Base-by-base conservation (phyloP, 2,888 invertebrate genomes). In the Steinernema carpocapsae region DNA sequence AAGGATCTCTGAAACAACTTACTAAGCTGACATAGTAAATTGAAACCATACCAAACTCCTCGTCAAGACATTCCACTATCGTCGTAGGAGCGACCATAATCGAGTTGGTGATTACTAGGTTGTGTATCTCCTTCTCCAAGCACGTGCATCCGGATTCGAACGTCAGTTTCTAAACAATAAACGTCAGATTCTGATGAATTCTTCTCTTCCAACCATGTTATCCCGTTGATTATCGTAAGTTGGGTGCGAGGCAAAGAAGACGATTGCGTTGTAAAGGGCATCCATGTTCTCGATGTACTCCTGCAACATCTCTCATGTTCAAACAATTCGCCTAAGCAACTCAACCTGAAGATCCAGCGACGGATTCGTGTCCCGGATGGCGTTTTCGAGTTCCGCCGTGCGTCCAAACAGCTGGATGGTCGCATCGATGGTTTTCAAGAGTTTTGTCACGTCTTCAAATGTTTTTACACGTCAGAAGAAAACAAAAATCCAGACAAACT, bases 401-500 rank as follows among this genome's bases (percentile, higher is more conserved):
- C 96, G 94, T 89, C 95, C 94, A 88, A 97, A 99, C 88, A 93
- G 97, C 72, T 94, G 93, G 46, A 99, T 93, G 0, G 97, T 97
- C 88, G 93, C 93, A 86, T 97, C 97, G 81, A 99, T 89, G 22
- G 93, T 92, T 76, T 92, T 92, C 42, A 96, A 90, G 0, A 95
- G 94, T 80, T 92, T 92, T 84, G 97, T 95, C 88, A 97, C 93
- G 89, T 97, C 96, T 96, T 85, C 14, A 83, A 46, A 0, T 19
- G 48, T 24, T 22, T n/a, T 17, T 52, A 37, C 75, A 29, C 0
- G 19, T 19, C 17, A 19, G 48, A 22, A n/a, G 14, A 10, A 19
- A 14, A 75, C 77, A 24, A 22, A 19, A 19, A 37, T 4, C 56
- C 29, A 12, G 10, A 77, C 80, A 73, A 42, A 86, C 86, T 86